A percentile compares a stretch with the other conserved stretches of the same genome.
Conservation (phyloP, 2,888 invertebrate genomes). For the Celastrina argiolus region DNA sequence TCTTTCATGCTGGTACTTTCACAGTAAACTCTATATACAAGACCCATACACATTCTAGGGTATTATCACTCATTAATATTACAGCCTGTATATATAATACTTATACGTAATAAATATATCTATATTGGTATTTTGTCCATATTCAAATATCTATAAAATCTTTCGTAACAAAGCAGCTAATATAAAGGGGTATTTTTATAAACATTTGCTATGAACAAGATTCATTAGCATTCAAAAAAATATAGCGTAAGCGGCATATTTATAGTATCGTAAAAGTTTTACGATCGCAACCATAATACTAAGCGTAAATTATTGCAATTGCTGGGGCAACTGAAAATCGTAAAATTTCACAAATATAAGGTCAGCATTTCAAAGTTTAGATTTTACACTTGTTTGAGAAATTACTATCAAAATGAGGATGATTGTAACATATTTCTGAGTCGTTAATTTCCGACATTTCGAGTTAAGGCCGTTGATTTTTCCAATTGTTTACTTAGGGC, state of each 20-base stretch:
- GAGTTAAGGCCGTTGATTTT: background rate
- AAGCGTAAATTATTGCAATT: conserved; percentile 51
- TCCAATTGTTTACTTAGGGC: background rate
- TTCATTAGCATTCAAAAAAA: conserved; percentile 34
- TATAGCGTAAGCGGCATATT: conserved; percentile 53
- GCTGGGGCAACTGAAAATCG: conserved; percentile 50
- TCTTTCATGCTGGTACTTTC: no score
- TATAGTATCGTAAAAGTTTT: conserved; percentile 67
- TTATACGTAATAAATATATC: no score
- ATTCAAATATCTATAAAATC: no score
- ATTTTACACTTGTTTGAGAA: conserved; percentile 20
- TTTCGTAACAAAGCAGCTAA: background rate
- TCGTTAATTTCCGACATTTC: background rate
- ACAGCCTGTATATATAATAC: no score
- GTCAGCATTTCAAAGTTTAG: conserved; percentile 1
- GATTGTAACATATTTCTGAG: conserved; percentile 19
- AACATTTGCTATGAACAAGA: conserved; percentile 3
- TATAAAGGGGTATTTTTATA: background rate
- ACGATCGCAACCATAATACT: conserved; percentile 58
- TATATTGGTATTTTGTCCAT: no score
- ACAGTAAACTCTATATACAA: no score
- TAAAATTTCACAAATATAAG: conserved; percentile 43
- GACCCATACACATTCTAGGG: no score
- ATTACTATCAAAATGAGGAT: conserved; percentile 22
- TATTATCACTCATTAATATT: no score